Percentiles rank a stretch among this genome's conserved stretches.
Evolutionary conservation across 2,888 invertebrate species (phyloP).

Genomic region (Macropis europaea): DNA sequence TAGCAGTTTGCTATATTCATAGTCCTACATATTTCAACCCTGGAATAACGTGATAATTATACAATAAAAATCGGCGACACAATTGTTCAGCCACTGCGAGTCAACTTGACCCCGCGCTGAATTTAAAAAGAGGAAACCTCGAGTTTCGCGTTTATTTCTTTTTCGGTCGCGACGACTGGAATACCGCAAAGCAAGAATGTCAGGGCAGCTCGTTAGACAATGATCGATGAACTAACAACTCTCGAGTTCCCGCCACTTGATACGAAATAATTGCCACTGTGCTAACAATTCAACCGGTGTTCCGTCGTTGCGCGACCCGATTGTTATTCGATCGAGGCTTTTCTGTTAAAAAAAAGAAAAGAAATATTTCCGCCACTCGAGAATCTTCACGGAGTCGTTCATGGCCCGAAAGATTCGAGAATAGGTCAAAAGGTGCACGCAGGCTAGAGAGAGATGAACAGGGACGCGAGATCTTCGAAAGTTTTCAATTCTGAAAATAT

Average conservation of each 20-base stretch:
- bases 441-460: constrained; percentile 14
- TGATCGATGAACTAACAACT: constrained; percentile 56
- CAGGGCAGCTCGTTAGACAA: constrained; percentile 49
- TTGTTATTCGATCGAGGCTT: constrained; percentile 37
- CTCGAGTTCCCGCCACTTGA: constrained; percentile 48
- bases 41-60: too few species aligned
- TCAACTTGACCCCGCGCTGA: too few species aligned
- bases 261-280: constrained; percentile 57
- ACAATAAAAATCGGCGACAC: too few species aligned
- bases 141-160: too few species aligned
- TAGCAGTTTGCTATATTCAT: too few species aligned
- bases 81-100: too few species aligned
- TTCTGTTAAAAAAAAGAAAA: constrained; percentile 6
- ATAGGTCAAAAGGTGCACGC: constrained; percentile 32
- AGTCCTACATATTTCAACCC: too few species aligned
- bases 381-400: neutral
- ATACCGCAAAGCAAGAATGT: too few species aligned
- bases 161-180: too few species aligned
- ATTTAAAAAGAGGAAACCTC: too few species aligned
- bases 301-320: constrained; percentile 44
- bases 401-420: neutral
- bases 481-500: too few species aligned
- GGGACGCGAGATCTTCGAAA: neutral
- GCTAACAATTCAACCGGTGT: constrained; percentile 36
- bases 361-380: neutral